phyloP scores from a whole-genome alignment of 2,113 vertebrate species.

The Protomyctophum bolini region DNA sequence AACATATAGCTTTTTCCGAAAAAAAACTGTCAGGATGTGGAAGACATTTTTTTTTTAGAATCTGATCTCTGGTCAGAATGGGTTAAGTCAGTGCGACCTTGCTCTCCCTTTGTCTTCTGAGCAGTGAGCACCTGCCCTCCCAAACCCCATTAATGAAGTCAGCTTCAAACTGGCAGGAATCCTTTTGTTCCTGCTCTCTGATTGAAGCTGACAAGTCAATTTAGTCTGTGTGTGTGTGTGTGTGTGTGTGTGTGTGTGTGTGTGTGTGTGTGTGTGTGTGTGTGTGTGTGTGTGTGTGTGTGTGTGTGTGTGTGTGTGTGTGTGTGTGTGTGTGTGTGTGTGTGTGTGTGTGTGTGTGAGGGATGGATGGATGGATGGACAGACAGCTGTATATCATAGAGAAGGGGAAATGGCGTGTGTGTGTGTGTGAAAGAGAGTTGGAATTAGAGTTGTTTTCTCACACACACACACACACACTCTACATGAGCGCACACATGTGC shows the following conservation, averaged over 20 bases:
- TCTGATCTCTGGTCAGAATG: too few relatives aligned
- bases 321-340: not conserved
- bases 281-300: slow-evolving; percentile 21
- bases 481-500: not conserved
- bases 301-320: slow-evolving; percentile 1
- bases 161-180: slow-evolving; percentile 72
- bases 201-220: slow-evolving; percentile 81
- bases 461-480: not conserved
- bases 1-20: too few relatives aligned
- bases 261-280: slow-evolving; percentile 25
- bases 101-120: slow-evolving; percentile 71
- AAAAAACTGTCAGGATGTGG: too few relatives aligned
- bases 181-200: slow-evolving; percentile 72
- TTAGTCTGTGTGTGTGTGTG: slow-evolving; percentile 53
- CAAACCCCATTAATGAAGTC: slow-evolving; percentile 73
- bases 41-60: too few relatives aligned
- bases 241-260: slow-evolving; percentile 33
- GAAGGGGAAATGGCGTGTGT: too few relatives aligned
- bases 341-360: not conserved
- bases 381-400: too few relatives aligned
- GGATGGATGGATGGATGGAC: too few relatives aligned
- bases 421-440: too few relatives aligned
- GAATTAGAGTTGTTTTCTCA: not conserved
- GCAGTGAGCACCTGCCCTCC: slow-evolving; percentile 40
- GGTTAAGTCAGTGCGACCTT: slow-evolving; percentile 69